Percentiles rank a stretch among this genome's conserved stretches.
Evolutionary conservation across 2,113 vertebrate species (phyloP).

Genomic region (human (Homo sapiens)): DNA sequence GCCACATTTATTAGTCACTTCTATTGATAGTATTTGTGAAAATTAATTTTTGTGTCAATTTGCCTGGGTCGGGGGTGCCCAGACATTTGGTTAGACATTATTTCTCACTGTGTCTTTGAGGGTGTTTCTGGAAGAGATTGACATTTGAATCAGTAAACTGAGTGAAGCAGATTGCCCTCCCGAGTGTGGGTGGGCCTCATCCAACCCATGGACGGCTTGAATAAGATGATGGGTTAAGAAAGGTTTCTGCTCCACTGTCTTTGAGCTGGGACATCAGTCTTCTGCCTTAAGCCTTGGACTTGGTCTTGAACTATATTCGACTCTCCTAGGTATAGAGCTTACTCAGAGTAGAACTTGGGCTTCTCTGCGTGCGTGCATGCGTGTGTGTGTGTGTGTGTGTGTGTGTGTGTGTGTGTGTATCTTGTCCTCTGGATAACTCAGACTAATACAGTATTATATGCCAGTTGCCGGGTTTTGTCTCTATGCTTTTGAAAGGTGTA

Average conservation of each 20-base stretch:
- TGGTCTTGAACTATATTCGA: neutral
- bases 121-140: neutral
- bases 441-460: neutral
- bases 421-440: neutral
- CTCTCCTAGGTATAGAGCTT: neutral
- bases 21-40: neutral
- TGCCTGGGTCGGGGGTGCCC: neutral
- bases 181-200: neutral
- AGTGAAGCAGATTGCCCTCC: neutral
- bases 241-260: neutral
- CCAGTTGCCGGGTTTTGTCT: neutral
- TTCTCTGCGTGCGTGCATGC: neutral
- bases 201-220: neutral
- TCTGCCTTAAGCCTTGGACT: neutral
- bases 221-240: neutral
- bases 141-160: neutral
- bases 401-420: neutral
- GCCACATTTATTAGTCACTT: neutral
- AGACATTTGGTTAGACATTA: neutral
- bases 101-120: neutral
- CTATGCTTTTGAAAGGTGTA: neutral
- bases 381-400: no score
- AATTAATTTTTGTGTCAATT: neutral
- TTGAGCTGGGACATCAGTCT: neutral
- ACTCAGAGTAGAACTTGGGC: neutral